These are phyloP conservation scores for Chamaea fasciata DNA, from an alignment of 2,113 vertebrate species.

Conservation along the genomic window DNA sequence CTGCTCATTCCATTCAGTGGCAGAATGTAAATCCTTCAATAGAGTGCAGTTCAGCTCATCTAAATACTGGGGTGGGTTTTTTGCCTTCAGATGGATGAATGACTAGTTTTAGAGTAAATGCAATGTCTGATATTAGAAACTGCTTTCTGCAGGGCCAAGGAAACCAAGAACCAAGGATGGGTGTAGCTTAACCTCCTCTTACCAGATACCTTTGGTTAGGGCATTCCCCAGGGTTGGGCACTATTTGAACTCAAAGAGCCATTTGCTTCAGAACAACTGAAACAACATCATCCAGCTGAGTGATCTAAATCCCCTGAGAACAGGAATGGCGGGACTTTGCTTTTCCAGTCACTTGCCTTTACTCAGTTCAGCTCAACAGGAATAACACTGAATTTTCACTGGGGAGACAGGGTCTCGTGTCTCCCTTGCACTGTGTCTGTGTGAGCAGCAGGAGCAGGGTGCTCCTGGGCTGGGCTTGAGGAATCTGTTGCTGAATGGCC, in stretches of 20 bases:
- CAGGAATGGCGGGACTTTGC: neutral
- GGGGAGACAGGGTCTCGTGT: neutral
- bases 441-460: too few species aligned
- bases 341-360: neutral
- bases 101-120: neutral
- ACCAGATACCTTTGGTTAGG: neutral
- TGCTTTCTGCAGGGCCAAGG: neutral
- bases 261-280: neutral
- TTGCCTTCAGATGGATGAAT: neutral
- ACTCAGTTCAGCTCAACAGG: neutral
- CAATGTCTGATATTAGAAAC: neutral
- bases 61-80: neutral
- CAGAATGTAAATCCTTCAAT: neutral
- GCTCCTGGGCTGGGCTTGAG: accelerated
- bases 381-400: neutral
- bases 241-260: neutral
- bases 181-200: neutral
- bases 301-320: neutral
- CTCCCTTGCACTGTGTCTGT: neutral
- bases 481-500: neutral
- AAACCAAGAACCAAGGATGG: neutral
- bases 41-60: neutral
- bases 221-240: neutral
- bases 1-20: neutral
- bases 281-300: neutral